phyloP scores from a whole-genome alignment of 2,797 vertebrate genomes.

The Diplodus puntazzo region DNA sequence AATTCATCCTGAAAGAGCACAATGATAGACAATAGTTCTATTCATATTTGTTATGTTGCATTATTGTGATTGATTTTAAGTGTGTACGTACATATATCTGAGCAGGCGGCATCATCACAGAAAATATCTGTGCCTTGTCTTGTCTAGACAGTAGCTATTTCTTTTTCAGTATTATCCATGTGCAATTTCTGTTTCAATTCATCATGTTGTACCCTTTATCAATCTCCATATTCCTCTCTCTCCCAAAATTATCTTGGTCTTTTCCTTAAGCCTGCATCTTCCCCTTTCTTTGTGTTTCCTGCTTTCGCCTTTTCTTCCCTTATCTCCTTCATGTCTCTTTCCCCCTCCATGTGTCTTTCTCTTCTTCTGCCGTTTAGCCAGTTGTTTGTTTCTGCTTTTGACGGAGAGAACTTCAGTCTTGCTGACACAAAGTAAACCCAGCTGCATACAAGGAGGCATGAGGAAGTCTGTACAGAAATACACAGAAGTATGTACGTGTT shows the following conservation, averaged over 20 bases:
- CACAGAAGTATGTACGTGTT: background rate
- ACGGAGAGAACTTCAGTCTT: slow-evolving; percentile 41
- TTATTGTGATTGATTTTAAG: slow-evolving; percentile 2
- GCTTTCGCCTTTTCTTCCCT: slow-evolving; percentile 15
- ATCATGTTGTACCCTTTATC: slow-evolving; percentile 8
- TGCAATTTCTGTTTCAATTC: slow-evolving; percentile 27
- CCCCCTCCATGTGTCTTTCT: background rate
- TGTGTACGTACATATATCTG: background rate
- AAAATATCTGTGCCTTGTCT: slow-evolving; percentile 14
- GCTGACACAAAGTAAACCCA: slow-evolving; percentile 43
- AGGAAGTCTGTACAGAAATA: slow-evolving; percentile 32
- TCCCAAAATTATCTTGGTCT: background rate
- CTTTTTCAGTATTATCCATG: slow-evolving; percentile 6
- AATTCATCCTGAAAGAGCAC: background rate
- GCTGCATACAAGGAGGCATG: slow-evolving; percentile 24
- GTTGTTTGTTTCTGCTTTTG: slow-evolving; percentile 47
- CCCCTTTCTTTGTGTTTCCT: background rate
- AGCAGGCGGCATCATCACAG: background rate
- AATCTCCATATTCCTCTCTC: slow-evolving; percentile 20
- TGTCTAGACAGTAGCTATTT: slow-evolving; percentile 31
- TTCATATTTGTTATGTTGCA: background rate
- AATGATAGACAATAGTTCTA: background rate
- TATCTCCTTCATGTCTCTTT: slow-evolving; percentile 17
- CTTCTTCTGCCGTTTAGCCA: slow-evolving; percentile 24
- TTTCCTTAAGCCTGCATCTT: background rate